Conservation (phyloP, 2,888 invertebrate species). For the Candidula unifasciata region DNA sequence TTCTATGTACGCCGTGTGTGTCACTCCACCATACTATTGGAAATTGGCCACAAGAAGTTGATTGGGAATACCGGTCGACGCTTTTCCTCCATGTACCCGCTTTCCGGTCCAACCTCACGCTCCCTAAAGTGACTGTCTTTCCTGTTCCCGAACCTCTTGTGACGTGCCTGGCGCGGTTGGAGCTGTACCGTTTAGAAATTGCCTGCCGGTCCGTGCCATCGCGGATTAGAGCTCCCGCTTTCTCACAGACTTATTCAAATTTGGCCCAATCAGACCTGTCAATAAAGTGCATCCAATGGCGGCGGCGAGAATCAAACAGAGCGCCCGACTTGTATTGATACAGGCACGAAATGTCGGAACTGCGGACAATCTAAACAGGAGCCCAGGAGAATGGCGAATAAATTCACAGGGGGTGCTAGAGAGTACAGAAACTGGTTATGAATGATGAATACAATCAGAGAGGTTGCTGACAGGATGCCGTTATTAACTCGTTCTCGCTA, state of each 20-base stretch:
- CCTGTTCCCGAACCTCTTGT: background rate
- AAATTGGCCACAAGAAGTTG: background rate
- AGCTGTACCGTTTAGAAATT: constrained; percentile 2
- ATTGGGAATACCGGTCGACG: background rate
- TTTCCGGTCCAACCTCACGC: background rate
- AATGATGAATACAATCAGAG: background rate
- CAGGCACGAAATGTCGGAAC: constrained; percentile 30
- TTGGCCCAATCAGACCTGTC: constrained; percentile 35
- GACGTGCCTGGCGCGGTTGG: background rate
- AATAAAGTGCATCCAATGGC: constrained; percentile 25
- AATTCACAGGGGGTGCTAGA: background rate
- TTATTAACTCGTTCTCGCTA: too few species aligned
- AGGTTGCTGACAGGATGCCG: background rate
- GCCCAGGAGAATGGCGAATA: background rate
- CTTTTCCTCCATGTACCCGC: background rate
- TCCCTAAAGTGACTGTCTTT: background rate
- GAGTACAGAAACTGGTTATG: background rate
- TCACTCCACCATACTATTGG: background rate
- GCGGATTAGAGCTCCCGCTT: constrained; percentile 1
- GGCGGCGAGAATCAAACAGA: constrained; percentile 21
- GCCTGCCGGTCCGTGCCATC: background rate
- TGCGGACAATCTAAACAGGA: background rate
- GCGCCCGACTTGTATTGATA: constrained; percentile 18
- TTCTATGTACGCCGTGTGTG: background rate
- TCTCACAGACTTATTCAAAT: constrained; percentile 37